phyloP scores from a whole-genome alignment of 2,797 vertebrate genomes.

The Sciaenops ocellatus region DNA sequence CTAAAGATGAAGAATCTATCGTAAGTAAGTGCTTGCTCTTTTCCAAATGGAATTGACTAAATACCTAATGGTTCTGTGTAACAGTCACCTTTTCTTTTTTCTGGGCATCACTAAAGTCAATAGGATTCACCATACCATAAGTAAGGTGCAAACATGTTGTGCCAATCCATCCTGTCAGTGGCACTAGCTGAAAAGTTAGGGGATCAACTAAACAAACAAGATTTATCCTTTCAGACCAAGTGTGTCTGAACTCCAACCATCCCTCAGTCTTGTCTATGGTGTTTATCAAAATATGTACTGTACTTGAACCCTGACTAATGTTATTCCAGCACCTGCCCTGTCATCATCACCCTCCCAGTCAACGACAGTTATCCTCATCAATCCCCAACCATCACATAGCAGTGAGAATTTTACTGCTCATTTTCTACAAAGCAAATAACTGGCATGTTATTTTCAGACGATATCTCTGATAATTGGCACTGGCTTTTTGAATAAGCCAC shows the following conservation, averaged over 20 bases:
- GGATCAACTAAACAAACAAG: too few species aligned
- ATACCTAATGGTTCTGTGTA: too few species aligned
- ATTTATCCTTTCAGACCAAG: too few species aligned
- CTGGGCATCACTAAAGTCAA: too few species aligned
- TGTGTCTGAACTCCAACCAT: not conserved
- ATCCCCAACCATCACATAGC: slow-evolving; percentile 9
- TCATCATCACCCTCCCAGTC: not conserved
- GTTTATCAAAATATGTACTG: slow-evolving; percentile 53
- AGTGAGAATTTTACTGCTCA: slow-evolving; percentile 23
- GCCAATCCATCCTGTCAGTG: too few species aligned
- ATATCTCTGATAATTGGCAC: slow-evolving; percentile 52
- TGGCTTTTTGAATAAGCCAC: slow-evolving; percentile 38
- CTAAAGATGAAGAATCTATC: too few species aligned
- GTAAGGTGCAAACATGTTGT: too few species aligned
- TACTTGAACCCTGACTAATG: slow-evolving; percentile 32
- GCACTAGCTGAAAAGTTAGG: too few species aligned
- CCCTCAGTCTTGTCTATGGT: slow-evolving; percentile 4
- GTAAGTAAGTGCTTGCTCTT: too few species aligned
- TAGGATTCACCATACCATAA: too few species aligned
- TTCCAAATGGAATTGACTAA: too few species aligned
- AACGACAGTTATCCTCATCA: slow-evolving; percentile 27
- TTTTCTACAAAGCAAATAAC: slow-evolving; percentile 42
- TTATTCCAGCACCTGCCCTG: slow-evolving; percentile 1
- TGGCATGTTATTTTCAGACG: slow-evolving; percentile 17
- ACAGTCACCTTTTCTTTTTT: too few species aligned